These are phyloP conservation scores for Mugil cephalus DNA, from an alignment of 2,113 vertebrate species.

Conservation along the genomic window DNA sequence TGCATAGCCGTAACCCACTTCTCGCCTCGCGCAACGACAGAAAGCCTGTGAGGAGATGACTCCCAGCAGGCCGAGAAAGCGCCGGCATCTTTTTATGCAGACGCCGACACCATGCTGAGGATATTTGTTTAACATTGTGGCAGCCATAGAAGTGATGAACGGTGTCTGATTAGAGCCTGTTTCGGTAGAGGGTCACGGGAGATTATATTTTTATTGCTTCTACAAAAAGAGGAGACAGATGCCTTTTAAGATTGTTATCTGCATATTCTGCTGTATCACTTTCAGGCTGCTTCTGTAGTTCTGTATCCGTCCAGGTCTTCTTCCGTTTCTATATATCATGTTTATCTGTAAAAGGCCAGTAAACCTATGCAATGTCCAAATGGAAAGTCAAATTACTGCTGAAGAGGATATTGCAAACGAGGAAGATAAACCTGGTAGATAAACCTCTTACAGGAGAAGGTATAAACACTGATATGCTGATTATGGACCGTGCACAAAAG, in stretches of 20 bases:
- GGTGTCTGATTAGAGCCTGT: slow-evolving; percentile 14
- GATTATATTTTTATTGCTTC: slow-evolving; percentile 64
- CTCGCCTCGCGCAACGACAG: slow-evolving; percentile 41
- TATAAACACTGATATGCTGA: neutral
- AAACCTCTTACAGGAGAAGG: neutral
- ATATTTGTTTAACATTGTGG: slow-evolving; percentile 53
- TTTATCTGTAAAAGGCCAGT: slow-evolving; percentile 8
- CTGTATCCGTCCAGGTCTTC: slow-evolving; percentile 14
- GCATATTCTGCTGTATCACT: slow-evolving; percentile 46
- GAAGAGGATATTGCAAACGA: neutral
- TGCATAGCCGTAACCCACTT: slow-evolving; percentile 54
- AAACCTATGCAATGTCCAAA: neutral
- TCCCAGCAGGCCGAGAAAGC: slow-evolving; percentile 30
- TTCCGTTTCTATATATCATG: slow-evolving; percentile 24
- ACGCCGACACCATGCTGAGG: slow-evolving; percentile 33
- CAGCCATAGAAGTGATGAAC: slow-evolving; percentile 47
- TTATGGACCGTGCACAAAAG: neutral
- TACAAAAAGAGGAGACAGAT: slow-evolving; percentile 50
- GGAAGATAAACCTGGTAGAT: neutral
- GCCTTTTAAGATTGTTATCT: slow-evolving; percentile 66
- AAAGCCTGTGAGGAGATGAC: slow-evolving; percentile 48
- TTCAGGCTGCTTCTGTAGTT: slow-evolving; percentile 39
- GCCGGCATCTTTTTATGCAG: slow-evolving; percentile 32
- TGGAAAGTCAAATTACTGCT: slow-evolving; percentile 4
- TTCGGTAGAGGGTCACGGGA: slow-evolving; percentile 38